Base-by-base conservation (phyloP, 2,888 invertebrate species). In the Emesis russula region DNA sequence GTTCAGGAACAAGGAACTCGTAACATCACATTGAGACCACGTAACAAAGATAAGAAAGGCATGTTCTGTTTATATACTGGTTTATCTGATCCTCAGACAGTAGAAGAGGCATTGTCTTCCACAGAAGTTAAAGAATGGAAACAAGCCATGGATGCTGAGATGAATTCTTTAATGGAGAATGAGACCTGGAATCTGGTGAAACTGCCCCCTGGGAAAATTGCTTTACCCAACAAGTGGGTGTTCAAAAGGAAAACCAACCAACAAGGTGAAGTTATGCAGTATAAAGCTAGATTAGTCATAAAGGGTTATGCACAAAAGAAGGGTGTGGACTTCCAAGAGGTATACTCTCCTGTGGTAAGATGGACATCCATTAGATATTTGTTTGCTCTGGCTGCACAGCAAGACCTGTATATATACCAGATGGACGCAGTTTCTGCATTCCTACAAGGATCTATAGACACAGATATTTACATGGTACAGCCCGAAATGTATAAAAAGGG, bases 401-500 rank as follows among this genome's bases (percentile, higher is more conserved):
- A 79, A 33, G 63, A 74, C 5, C 6, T 91, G 13, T 36, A 88
- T 3, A 87, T 92, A 0, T 25, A 86, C 33, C 91, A 93, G 13
- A 87, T 92, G 88, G 92, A 94, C 85, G 90, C 94, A 18, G 74
- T 93, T 5, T 75, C 83, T 11, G 91, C 92, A 0, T 94, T 94
- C 71, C 18, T 91, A 2, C 90, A 90, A 78, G 93, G 90, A n/a
- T 85, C 89, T 9, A 86, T 93, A 7, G 93, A 93, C 63, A 81
- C 15, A 15, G 89, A 91, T 0, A 93, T 88, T 18, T 92, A 89
- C 63, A 94, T 92, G 93, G 0, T 0, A 44, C 91, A 87, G 9
- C 94, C 88, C 63, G 83, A 87, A n/a, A 2, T 13, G 15, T 91
- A 88, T 70, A 48, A 81, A 18, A 4, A 87, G 41, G 81, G 75